Evolutionary conservation across 2,797 vertebrate genomes (phyloP), one percentile per base, ranked within the genome.

Genomic region (Leptatherina wallacei): DNA sequence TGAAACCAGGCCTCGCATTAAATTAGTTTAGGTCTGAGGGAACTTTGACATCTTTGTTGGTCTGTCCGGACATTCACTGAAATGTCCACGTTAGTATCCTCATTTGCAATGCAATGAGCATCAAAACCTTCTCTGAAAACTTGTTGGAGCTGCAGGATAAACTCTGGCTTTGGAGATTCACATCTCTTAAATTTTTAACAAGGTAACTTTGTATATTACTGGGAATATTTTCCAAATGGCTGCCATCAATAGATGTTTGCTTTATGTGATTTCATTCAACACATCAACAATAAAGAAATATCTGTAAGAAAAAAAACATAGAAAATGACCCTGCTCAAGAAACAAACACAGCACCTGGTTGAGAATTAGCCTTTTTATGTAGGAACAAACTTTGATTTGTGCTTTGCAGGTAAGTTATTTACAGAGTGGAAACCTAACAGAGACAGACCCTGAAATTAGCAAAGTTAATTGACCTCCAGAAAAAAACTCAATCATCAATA

Each of bases 1-100:
- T 27, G 24, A 51, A 36, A 12, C 6, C 36, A n/a, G 47, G 11
- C 2, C 30, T 64, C 29, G 22, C 29, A 66, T 56, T 8, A 27
- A 52, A 51, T 73, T 58, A 38, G 49, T 67, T 65, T 67, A 36
- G 6, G 44, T 49, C 8, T 49, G 44, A 49, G 44, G 44, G 24
- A n/a, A 64, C 54, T 71, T 78, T 77, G 11, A 68, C 40, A 24
- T 32, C 27, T 52, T 20, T 58, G 54, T 68, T 60, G 38, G 4
- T 69, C 42, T 51, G 29, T 24, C 8, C 2, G 59, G 38, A 54
- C 49, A 24, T 3, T 51, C 51, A 47, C 13, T 35, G 16, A 56
- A 51, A 63, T 57, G 24, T 18, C 20, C 29, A 61, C 16, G 38
- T 51, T 57, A 58, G 16, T 3, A 42, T 16, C 42, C 32, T 73